Evolutionary conservation across 1,140 invertebrate species (phyloP), one percentile per base, ranked within the genome.

Genomic region (Phocides pigmalion): DNA sequence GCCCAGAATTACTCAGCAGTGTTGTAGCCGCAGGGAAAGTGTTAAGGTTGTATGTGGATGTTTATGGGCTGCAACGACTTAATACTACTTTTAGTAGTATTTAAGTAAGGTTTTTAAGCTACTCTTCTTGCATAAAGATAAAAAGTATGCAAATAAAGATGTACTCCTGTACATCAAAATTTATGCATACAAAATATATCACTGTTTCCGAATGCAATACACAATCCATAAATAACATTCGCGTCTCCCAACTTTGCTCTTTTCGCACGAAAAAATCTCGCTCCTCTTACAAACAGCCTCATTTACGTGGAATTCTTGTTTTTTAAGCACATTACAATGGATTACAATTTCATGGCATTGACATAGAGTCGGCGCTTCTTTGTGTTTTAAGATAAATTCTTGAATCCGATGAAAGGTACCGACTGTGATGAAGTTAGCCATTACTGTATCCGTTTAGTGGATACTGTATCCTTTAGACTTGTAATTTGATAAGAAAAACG

Each of bases 301-400:
- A 49, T 49, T 49, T 49, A 28, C 20, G 12, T 22, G 46, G 22
- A 28, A 49, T 49, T 49, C 46, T 49, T 49, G 46, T 20, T 49
- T 49, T 49, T 49, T 49, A 49, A 49, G 20, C 28, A 14, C n/a
- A 22, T 25, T 14, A 15, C 12, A 49, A 15, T 49, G 46, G 46
- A 28, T 35, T 49, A 28, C 16, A 17, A 28, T 47, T 47, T 47
- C 44, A 11, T 19, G 1, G 4, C 2, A 19, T 20, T 47, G 44
- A 49, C 28, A 28, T 49, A 49, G 20, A 25, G 22, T 49, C 46
- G 44, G 44, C 19, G 12, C 0, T n/a, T 6, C 44, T 47, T 47
- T 47, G 44, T 12, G 9, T 8, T 9, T 47, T 47, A 3, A 19
- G 6, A 12, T 47, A 5, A 47, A 47, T 22, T 20, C n/a, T 5